A percentile compares a stretch with the other conserved stretches of the same genome.
Conservation (phyloP, 2,888 invertebrate species). For the Drosophila incognita region DNA sequence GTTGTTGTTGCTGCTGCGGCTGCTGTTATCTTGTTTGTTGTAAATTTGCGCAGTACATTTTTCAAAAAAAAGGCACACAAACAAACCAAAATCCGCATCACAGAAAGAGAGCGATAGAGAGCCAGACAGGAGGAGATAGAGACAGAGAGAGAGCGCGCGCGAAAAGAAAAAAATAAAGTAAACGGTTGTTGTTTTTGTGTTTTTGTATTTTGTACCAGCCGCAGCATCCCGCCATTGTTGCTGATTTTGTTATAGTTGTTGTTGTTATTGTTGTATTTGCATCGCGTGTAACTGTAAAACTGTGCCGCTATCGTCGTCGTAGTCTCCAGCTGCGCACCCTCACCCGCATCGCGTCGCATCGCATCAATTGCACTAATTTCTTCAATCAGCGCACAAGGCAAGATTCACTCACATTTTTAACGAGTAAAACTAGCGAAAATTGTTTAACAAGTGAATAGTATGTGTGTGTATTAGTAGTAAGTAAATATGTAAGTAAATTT, state of each 20-base stretch:
- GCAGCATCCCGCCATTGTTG: constrained; percentile 65
- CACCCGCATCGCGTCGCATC: constrained; percentile 56
- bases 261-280: constrained; percentile 33
- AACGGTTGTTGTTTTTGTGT: constrained; percentile 57
- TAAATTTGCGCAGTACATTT: constrained; percentile 71
- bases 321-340: constrained; percentile 38
- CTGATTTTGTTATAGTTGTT: constrained; percentile 41
- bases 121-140: constrained; percentile 21
- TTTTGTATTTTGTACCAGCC: constrained; percentile 55
- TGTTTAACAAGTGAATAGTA: constrained; percentile 67
- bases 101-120: constrained; percentile 32
- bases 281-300: constrained; percentile 76
- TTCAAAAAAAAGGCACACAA: constrained; percentile 31
- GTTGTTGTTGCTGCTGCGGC: constrained; percentile 55
- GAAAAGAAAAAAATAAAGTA: constrained; percentile 33
- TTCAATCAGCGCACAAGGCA: constrained; percentile 77
- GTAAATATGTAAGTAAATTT: constrained; percentile 41
- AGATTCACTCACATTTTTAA: constrained; percentile 59
- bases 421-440: constrained; percentile 78
- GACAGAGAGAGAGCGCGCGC: constrained; percentile 41
- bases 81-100: constrained; percentile 28
- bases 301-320: constrained; percentile 57
- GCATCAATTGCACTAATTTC: constrained; percentile 78
- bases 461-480: constrained; percentile 12
- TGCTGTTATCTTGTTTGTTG: constrained; percentile 61